Evolutionary conservation across 2,888 invertebrate species (phyloP), one percentile per base, ranked within the genome.

Genomic region (Drosophila limbata): DNA sequence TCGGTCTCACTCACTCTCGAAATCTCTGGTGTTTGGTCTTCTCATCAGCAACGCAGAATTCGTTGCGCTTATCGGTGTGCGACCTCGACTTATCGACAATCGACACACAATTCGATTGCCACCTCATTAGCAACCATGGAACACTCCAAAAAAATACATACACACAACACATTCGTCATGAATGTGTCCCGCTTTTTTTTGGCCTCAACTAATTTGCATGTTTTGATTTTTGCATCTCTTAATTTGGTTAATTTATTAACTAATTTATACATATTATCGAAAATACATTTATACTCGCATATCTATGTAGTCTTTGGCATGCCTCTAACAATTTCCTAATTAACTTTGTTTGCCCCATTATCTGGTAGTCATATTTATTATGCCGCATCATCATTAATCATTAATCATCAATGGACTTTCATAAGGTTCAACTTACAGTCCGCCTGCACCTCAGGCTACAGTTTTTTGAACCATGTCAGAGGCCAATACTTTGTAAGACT

Each of bases 311-410:
- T 79, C 56, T 67, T 55, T 71, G 48, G 82, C 87, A 87, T 83
- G 83, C 55, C 73, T 25, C 44, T 84, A 82, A 73, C 63, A 52
- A 84, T 72, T 84, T 84, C 69, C 62, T 77, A 77, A 83, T 81
- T 82, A 82, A 84, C 79, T 63, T 69, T 79, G 55, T 63, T 51
- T 73, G 63, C 51, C 67, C 47, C 65, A 68, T 75, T 75, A 57
- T 68, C 55, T 66, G 68, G 63, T 74, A 78, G 65, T 52, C 67
- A 6, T 28, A 28, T 8, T 66, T 44, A 53, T 60, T 48, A 50
- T 61, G 42, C 45, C 33, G 55, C 65, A 63, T 70, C 65, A 70
- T 74, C 79, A 77, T 77, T 52, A 77, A 79, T 77, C 77, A 77
- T 62, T 37, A 11, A 69, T 44, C 61, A 56, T 56, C 55, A 44